A percentile compares a stretch with the other conserved stretches of the same genome.
Evolutionary conservation across 1,140 invertebrate species (phyloP).

Genomic region (Liolophura sinensis): DNA sequence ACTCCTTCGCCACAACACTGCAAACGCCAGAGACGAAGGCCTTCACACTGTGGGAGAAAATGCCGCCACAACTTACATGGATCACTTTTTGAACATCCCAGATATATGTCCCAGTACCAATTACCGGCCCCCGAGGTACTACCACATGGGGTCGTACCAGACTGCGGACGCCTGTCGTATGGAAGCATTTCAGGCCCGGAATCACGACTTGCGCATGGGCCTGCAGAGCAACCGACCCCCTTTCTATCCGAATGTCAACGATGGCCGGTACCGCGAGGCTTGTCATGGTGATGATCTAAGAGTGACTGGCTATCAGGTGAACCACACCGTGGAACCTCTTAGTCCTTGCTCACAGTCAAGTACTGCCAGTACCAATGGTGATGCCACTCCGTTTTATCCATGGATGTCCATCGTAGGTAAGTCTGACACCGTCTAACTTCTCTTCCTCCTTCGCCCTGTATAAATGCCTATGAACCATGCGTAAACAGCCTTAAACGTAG

Average conservation of each 20-base stretch:
- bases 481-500: no score
- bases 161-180: conserved; percentile 48
- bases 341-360: conserved; percentile 42
- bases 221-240: conserved; percentile 39
- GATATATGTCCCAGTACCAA: conserved; percentile 49
- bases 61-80: conserved; percentile 42
- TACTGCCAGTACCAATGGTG: conserved; percentile 25
- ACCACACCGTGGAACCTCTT: conserved; percentile 37
- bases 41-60: conserved; percentile 32
- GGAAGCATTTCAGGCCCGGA: conserved; percentile 47
- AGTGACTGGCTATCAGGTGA: conserved; percentile 13
- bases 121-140: conserved; percentile 46
- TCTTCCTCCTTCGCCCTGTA: no score
- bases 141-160: conserved; percentile 40
- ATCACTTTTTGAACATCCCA: conserved; percentile 55
- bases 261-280: conserved; percentile 40
- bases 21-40: conserved; percentile 29
- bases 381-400: conserved; percentile 47
- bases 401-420: conserved; percentile 55
- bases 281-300: conserved; percentile 29
- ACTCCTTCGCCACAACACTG: conserved; percentile 32
- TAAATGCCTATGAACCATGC: no score
- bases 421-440: conserved; percentile 11
- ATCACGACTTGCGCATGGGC: conserved; percentile 50
- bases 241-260: conserved; percentile 51